These are phyloP conservation scores for Grapholita molesta DNA, from an alignment of 1,140 invertebrate genomes.

Conservation along the genomic window DNA sequence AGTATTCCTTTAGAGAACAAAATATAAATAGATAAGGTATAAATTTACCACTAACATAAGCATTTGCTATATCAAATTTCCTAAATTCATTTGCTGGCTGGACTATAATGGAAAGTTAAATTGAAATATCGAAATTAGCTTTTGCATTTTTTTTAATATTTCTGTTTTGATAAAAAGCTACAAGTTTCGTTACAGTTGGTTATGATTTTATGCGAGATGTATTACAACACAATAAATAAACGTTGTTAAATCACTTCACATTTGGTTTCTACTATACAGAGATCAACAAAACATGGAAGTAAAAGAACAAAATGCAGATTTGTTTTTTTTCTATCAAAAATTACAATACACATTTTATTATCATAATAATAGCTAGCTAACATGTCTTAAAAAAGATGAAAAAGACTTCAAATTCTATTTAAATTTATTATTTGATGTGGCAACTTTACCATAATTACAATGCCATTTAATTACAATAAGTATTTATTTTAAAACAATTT, in stretches of 20 bases:
- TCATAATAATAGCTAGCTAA: slow-evolving; percentile 74
- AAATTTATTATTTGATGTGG: slow-evolving; percentile 74
- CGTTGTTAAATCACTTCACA: slow-evolving; percentile 39
- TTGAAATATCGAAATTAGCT: slow-evolving; percentile 12
- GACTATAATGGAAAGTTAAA: slow-evolving; percentile 9
- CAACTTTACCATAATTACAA: slow-evolving; percentile 74
- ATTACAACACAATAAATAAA: slow-evolving; percentile 39
- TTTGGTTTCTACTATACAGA: slow-evolving; percentile 61
- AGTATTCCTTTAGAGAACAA: slow-evolving; percentile 54
- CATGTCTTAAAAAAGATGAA: slow-evolving; percentile 74
- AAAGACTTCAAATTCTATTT: slow-evolving; percentile 70
- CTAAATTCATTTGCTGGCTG: slow-evolving; percentile 10
- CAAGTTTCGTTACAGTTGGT: background rate
- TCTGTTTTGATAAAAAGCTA: slow-evolving; percentile 7
- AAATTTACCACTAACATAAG: slow-evolving; percentile 50
- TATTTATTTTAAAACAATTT: slow-evolving; percentile 75
- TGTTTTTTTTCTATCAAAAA: slow-evolving; percentile 69
- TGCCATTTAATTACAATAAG: slow-evolving; percentile 74
- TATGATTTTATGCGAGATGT: slow-evolving; percentile 14
- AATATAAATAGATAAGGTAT: slow-evolving; percentile 55
- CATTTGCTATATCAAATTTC: slow-evolving; percentile 29
- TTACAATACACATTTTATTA: slow-evolving; percentile 72
- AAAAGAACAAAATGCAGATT: slow-evolving; percentile 64
- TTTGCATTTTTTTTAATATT: slow-evolving; percentile 4
- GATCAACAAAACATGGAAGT: slow-evolving; percentile 51